Conservation (phyloP, 1,140 invertebrate species). For the Drosophila arawakana region DNA sequence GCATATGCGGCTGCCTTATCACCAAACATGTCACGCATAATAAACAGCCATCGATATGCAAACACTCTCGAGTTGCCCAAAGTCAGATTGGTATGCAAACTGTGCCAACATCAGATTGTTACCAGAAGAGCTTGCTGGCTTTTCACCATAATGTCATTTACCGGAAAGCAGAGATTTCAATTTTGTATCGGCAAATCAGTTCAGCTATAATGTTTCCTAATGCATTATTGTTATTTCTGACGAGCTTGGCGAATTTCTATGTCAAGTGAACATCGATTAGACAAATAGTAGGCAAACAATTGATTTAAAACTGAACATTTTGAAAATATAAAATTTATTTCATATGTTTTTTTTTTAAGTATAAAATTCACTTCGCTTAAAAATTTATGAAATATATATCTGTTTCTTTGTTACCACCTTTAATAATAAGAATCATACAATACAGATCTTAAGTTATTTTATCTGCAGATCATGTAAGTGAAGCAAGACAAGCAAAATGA, state of each 20-base stretch:
- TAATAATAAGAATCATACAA: too few relatives aligned
- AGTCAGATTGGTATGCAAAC: conserved; percentile 76
- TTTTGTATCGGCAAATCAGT: conserved; percentile 33
- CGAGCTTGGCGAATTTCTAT: not conserved
- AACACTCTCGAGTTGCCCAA: conserved; percentile 53
- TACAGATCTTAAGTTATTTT: too few relatives aligned
- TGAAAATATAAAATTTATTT: too few relatives aligned
- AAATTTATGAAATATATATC: too few relatives aligned
- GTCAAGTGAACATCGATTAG: not conserved
- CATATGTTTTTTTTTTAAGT: too few relatives aligned
- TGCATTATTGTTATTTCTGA: conserved; percentile 1
- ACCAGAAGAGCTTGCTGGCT: conserved; percentile 12
- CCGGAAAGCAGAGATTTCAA: conserved; percentile 64
- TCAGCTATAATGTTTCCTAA: conserved; percentile 19
- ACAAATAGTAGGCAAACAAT: too few relatives aligned
- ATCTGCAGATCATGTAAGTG: too few relatives aligned
- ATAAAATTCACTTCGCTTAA: too few relatives aligned
- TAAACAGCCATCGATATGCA: conserved; percentile 54
- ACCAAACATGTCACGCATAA: conserved; percentile 65
- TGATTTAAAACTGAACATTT: too few relatives aligned
- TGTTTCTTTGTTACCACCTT: too few relatives aligned
- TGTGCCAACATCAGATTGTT: conserved; percentile 27
- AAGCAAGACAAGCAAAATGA: conserved; percentile 41
- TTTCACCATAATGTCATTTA: conserved; percentile 42
- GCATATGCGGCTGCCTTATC: conserved; percentile 63